Evolutionary conservation across 2,113 vertebrate species (phyloP), one percentile per base, ranked within the genome.

Genomic region (Eurypyga helias): DNA sequence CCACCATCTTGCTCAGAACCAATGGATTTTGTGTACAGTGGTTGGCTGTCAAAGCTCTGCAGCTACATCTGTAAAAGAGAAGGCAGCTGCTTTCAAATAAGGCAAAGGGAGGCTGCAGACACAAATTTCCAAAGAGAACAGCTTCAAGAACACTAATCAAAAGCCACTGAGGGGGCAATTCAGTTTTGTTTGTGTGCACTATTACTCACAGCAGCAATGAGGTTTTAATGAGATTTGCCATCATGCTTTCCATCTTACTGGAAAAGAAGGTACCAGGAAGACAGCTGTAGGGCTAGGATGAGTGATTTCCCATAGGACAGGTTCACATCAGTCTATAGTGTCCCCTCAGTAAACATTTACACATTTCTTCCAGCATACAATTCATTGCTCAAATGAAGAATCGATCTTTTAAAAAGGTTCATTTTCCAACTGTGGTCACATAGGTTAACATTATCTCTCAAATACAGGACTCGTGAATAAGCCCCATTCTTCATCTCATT

Each of bases 21-120:
- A 17, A 29, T 2, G 0, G 28, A 7, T 21, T 15, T n/a, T 18
- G 62, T 7, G 28, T 7, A 18, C 29, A 41, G 29, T 3, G 8
- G 34, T 13, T 13, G 57, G 46, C 89, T 57, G 34, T 57, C 67
- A 83, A 23, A 66, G 67, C 72, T 76, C 25, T 13, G 71, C 49
- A 72, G 83, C 41, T 54, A 26, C 33, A 28, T 5, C 66, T 55
- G 57, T 8, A 55, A 17, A 36, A n/a, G 60, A 51, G 46, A 17
- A 52, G 77, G 78, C 82, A 84, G 78, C 69, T 72, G 78, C 83
- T 61, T 29, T 51, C 77, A 55, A 38, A 33, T 10, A 48, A 36
- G 17, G 54, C 57, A 45, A 55, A 34, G 31, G 24, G 17, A 73
- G 52, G 28, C 38, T 83, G 66, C 77, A 75, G 54, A 21, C 86